Evolutionary conservation across 2,888 invertebrate genomes (phyloP).

Genomic region (Pyrrhia umbra): DNA sequence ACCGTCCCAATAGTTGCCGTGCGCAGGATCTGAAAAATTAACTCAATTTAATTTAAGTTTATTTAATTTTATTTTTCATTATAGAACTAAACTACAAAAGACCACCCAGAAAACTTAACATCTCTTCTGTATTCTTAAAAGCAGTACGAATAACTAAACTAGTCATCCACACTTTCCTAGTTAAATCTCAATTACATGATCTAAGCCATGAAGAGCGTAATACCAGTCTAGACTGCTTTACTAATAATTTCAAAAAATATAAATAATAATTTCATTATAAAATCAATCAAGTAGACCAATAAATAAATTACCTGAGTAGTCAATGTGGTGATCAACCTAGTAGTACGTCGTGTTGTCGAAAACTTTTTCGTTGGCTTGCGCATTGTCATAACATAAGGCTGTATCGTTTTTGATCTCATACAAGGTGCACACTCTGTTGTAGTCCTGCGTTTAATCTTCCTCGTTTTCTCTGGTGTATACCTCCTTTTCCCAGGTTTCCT

Average conservation of each 20-base stretch:
- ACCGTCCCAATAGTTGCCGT: slow-evolving; percentile 45
- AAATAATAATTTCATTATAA: no score
- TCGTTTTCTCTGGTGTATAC: slow-evolving; percentile 58
- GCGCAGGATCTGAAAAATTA: slow-evolving; percentile 24
- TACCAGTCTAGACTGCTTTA: no score
- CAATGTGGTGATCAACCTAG: neutral
- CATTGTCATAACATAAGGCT: neutral
- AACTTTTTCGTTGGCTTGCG: neutral
- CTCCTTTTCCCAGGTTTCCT: slow-evolving; percentile 57
- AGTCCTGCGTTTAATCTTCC: slow-evolving; percentile 4
- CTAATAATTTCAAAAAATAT: no score
- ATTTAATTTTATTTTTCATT: no score
- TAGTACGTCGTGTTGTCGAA: neutral
- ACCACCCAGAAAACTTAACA: no score
- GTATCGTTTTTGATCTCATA: neutral
- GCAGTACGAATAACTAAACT: no score
- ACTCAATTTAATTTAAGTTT: no score
- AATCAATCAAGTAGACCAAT: neutral
- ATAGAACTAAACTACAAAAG: no score
- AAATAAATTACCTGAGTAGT: neutral
- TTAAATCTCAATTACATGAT: no score
- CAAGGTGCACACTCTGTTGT: slow-evolving; percentile 13
- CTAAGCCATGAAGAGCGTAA: no score
- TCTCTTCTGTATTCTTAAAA: no score
- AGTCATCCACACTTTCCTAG: no score